Evolutionary conservation across 2,888 invertebrate species (phyloP).

Genomic region (Anticlea derivata): DNA sequence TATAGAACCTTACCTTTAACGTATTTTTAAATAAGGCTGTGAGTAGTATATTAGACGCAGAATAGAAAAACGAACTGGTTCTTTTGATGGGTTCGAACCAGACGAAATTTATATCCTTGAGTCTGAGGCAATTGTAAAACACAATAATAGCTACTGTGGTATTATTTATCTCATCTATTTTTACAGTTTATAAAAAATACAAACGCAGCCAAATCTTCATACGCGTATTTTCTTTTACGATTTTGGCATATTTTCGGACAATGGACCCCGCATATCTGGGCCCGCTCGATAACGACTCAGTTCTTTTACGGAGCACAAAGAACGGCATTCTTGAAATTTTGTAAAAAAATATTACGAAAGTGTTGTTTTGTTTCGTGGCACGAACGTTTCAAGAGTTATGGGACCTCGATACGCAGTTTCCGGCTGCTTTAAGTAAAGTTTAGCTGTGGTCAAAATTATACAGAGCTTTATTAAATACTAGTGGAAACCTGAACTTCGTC

Average conservation of each 20-base stretch:
- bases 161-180: no score
- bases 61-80: not conserved
- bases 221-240: constrained; percentile 20
- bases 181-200: constrained; percentile 10
- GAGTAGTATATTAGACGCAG: constrained; percentile 9
- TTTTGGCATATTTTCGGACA: constrained; percentile 41
- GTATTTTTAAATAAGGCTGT: constrained; percentile 33
- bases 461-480: not conserved
- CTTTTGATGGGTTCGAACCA: not conserved
- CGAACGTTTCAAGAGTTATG: constrained; percentile 21
- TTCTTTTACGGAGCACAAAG: constrained; percentile 43
- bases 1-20: constrained; percentile 52
- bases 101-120: no score
- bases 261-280: constrained; percentile 38
- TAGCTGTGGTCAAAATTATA: constrained; percentile 6
- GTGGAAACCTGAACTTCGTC: no score
- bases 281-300: constrained; percentile 42
- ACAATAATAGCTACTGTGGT: no score
- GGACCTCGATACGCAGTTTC: constrained; percentile 5
- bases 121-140: no score
- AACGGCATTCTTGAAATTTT: constrained; percentile 41
- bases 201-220: constrained; percentile 15
- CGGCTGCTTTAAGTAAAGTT: not conserved
- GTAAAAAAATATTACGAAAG: constrained; percentile 37
- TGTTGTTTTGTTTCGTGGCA: constrained; percentile 31